Conservation (phyloP, 2,888 invertebrate genomes). For the Acronicta leporina region DNA sequence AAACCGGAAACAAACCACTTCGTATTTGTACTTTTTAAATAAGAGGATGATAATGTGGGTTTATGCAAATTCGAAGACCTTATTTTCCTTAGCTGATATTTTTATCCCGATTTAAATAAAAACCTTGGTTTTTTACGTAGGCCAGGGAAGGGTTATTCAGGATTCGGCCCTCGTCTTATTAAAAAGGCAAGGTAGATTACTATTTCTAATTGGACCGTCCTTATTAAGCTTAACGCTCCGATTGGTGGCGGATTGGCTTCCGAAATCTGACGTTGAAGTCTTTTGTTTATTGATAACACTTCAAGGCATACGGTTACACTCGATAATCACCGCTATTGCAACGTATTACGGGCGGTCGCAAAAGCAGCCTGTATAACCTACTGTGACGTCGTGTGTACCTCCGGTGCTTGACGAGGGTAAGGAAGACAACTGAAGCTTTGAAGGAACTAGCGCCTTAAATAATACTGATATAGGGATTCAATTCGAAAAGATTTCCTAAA, state of each 20-base stretch:
- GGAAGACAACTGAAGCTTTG: too few relatives aligned
- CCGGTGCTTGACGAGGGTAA: too few relatives aligned
- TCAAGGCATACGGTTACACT: too few relatives aligned
- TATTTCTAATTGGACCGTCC: constrained; percentile 61
- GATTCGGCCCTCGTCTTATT: constrained; percentile 57
- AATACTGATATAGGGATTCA: constrained; percentile 17
- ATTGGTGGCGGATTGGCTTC: too few relatives aligned
- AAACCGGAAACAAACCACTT: constrained; percentile 30
- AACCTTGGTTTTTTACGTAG: constrained; percentile 57
- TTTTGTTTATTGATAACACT: too few relatives aligned
- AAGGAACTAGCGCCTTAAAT: too few relatives aligned
- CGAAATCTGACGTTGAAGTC: too few relatives aligned
- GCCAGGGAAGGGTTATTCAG: constrained; percentile 55
- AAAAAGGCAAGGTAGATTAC: constrained; percentile 51
- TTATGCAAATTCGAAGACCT: constrained; percentile 67
- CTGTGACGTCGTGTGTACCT: too few relatives aligned
- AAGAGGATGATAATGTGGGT: constrained; percentile 45
- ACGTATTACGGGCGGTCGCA: too few relatives aligned
- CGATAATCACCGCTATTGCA: too few relatives aligned
- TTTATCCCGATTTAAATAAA: constrained; percentile 61
- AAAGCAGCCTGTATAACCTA: too few relatives aligned
- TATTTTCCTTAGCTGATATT: constrained; percentile 57
- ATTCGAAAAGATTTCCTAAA: constrained; percentile 35
- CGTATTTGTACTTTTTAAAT: constrained; percentile 38
- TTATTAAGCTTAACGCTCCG: constrained; percentile 50